These are phyloP conservation scores for Holothuria glaberrima DNA, from an alignment of 35 echinoderm and acorn worm species.

Conservation along the genomic window DNA sequence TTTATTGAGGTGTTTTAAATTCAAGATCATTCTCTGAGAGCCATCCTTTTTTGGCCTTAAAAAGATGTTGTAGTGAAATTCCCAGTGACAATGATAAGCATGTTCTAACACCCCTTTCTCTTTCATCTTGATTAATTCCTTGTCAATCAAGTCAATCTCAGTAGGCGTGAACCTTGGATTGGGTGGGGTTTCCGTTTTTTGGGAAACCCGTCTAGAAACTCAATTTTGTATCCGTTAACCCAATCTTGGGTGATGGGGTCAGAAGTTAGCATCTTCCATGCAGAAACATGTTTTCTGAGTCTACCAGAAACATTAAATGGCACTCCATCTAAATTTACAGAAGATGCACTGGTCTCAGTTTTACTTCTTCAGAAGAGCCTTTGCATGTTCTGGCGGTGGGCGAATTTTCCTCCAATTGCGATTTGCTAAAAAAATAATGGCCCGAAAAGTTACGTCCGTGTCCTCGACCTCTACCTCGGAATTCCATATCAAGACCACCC, in stretches of 20 bases:
- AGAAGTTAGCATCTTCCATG: not conserved
- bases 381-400: not conserved
- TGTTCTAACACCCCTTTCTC: not conserved
- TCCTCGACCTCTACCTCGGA: not conserved
- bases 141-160: not conserved
- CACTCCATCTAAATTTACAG: not conserved
- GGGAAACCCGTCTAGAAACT: not conserved
- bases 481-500: not conserved
- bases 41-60: constrained; percentile 12
- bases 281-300: not conserved
- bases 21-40: not conserved
- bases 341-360: not conserved
- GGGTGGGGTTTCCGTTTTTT: not conserved
- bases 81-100: not conserved
- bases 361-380: not conserved
- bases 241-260: not conserved
- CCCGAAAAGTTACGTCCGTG: not conserved
- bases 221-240: not conserved
- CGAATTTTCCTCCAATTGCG: not conserved
- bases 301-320: not conserved
- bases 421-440: not conserved
- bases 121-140: not conserved
- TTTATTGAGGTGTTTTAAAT: constrained; percentile 7
- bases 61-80: not conserved
- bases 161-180: not conserved